Base-by-base conservation (phyloP, 2,888 invertebrate genomes). In the Flexamia atlantica region DNA sequence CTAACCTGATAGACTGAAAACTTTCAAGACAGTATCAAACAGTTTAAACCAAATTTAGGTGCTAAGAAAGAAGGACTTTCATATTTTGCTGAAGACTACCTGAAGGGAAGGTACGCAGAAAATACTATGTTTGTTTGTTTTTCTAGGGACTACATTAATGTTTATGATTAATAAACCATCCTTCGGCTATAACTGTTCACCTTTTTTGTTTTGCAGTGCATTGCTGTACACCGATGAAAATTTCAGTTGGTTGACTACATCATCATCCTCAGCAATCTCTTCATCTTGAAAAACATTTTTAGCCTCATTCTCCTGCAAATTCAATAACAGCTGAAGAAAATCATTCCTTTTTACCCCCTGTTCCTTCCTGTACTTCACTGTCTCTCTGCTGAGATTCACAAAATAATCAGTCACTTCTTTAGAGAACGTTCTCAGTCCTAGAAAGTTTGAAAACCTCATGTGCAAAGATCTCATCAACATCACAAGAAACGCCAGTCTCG, bases 311-410 rank as follows among this genome's bases (percentile, higher is more conserved):
- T 74, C 81, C 25, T 74, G 46, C 40, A 85, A 72, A 32, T 85
- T 46, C 42, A 85, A 57, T 36, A 85, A 42, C 23, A 85, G 72
- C 28, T 83, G 42, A 53, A 85, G 28, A 42, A 85, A 83, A 74
- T 85, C 85, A 40, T 81, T 85, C 30, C 85, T 50, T 14, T 70
- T 81, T n/a, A 76, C 14, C 25, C 76, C 76, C 14, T 80, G 68
- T 23, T 74, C 36, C 53, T 81, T 72, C 46, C 85, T 36, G 36
- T 81, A 81, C 20, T 60, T 81, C 23, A 85, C 36, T 30, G 85
- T 81, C 7, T 83, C 42, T 50, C 72, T 83, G 23, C 74, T 79
- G 32, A 85, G 30, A 23, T 46, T 46, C n/a, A 81, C 20, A 81
- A 85, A 85, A 53, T 81, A 85, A 12, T 74, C 64, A 25, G 79